A percentile compares a stretch with the other conserved stretches of the same genome.
Conservation (phyloP, 2,113 vertebrate genomes). For the Hippocampus abdominalis region DNA sequence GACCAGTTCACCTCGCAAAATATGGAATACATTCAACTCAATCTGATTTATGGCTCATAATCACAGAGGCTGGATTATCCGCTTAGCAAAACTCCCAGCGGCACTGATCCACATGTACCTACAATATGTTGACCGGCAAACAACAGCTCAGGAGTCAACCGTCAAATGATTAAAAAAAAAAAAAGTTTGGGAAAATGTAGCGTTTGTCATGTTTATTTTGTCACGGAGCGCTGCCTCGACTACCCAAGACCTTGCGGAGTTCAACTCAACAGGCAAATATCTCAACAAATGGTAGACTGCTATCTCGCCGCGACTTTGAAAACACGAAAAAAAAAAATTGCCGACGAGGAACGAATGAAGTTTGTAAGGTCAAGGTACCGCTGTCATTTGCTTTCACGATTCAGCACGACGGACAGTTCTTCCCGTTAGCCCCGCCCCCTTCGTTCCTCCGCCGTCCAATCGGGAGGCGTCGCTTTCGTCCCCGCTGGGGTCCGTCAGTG, state of each 20-base stretch:
- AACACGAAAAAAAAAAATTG: too few species aligned
- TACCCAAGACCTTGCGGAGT: too few species aligned
- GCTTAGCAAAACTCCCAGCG: neutral
- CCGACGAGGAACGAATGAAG: too few species aligned
- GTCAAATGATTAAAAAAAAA: neutral
- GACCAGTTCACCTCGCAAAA: neutral
- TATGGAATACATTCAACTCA: neutral
- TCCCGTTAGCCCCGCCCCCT: conserved; percentile 48
- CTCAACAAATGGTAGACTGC: too few species aligned
- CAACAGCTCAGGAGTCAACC: neutral
- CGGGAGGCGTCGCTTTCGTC: neutral
- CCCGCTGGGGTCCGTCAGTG: conserved; percentile 15
- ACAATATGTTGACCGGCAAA: neutral
- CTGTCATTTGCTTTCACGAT: neutral
- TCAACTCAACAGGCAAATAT: too few species aligned
- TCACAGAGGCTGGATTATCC: neutral
- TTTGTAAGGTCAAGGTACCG: too few species aligned
- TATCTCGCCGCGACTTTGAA: too few species aligned
- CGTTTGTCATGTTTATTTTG: too few species aligned
- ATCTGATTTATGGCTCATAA: neutral
- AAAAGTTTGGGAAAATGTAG: neutral
- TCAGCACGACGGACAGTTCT: conserved; percentile 69
- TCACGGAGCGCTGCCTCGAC: too few species aligned
- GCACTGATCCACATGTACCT: neutral
- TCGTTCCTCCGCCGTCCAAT: neutral